Conservation (phyloP, 2,113 vertebrate species). For the Cyprinus carpio region DNA sequence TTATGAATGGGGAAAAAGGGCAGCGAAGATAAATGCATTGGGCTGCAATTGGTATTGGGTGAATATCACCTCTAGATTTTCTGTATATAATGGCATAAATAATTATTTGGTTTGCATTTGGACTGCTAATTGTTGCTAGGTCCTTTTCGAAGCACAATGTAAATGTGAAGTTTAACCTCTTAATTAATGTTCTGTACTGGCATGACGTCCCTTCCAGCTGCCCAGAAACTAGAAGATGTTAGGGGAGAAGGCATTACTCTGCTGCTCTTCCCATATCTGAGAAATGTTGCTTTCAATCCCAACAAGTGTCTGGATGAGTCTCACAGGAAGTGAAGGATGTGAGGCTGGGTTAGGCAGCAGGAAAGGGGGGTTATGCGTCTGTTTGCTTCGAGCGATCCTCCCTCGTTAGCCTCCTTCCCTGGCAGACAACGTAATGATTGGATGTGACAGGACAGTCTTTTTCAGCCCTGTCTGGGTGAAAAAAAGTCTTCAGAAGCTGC, state of each 20-base stretch:
- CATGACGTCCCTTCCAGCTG: background rate
- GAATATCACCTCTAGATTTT: constrained; percentile 6
- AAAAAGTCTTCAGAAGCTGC: constrained; percentile 59
- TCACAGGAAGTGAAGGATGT: constrained; percentile 76
- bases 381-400: constrained; percentile 69
- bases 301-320: constrained; percentile 67
- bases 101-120: background rate
- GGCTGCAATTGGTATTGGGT: constrained; percentile 27
- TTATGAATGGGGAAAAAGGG: constrained; percentile 38
- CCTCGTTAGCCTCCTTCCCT: constrained; percentile 73
- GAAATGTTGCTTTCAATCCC: constrained; percentile 72
- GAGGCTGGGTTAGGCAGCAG: constrained; percentile 60
- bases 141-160: too few relatives aligned
- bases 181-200: background rate
- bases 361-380: constrained; percentile 64
- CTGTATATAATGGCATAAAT: background rate
- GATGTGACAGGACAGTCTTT: constrained; percentile 80
- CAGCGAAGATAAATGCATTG: constrained; percentile 27
- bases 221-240: background rate
- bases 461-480: constrained; percentile 68
- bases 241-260: background rate
- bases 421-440: constrained; percentile 73
- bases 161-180: background rate
- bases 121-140: background rate
- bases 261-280: constrained; percentile 42